A percentile compares a stretch with the other conserved stretches of the same genome.
Evolutionary conservation across 2,888 invertebrate species (phyloP).

Genomic region (Cotesia congregata): DNA sequence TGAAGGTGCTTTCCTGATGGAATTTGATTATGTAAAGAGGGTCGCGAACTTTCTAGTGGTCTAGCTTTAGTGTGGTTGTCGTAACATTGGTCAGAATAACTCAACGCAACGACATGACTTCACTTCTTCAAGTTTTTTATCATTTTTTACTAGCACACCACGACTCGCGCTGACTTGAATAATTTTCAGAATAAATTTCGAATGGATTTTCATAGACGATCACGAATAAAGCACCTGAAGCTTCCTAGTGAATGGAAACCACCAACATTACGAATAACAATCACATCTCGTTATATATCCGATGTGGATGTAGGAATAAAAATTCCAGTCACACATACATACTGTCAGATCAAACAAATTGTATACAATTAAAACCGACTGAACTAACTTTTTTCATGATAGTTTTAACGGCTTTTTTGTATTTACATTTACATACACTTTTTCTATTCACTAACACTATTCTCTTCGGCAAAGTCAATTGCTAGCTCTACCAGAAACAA

Average conservation of each 20-base stretch:
- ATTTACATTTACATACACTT: not conserved
- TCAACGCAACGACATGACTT: conserved; percentile 28
- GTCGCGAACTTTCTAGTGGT: conserved; percentile 50
- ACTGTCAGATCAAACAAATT: not conserved
- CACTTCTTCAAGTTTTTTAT: conserved; percentile 14
- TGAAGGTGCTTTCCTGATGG: conserved; percentile 56
- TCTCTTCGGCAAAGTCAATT: not conserved
- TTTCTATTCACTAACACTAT: not conserved
- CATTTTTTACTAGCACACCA: conserved; percentile 7
- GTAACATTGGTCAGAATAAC: conserved; percentile 41
- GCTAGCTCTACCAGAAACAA: not conserved
- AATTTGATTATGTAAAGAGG: conserved; percentile 60
- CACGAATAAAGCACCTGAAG: conserved; percentile 1
- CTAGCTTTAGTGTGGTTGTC: conserved; percentile 21
- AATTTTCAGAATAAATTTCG: conserved; percentile 40
- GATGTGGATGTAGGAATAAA: conserved; percentile 2
- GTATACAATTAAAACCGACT: conserved; percentile 7
- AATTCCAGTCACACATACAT: not conserved
- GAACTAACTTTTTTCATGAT: conserved; percentile 12
- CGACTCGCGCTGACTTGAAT: conserved; percentile 26
- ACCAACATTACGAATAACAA: conserved; percentile 23
- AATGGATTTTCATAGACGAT: conserved; percentile 28
- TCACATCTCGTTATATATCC: conserved; percentile 12
- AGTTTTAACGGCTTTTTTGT: not conserved
- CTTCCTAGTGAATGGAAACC: conserved; percentile 7